Conservation (phyloP, 2,113 vertebrate genomes). For the Oenanthe melanoleuca region DNA sequence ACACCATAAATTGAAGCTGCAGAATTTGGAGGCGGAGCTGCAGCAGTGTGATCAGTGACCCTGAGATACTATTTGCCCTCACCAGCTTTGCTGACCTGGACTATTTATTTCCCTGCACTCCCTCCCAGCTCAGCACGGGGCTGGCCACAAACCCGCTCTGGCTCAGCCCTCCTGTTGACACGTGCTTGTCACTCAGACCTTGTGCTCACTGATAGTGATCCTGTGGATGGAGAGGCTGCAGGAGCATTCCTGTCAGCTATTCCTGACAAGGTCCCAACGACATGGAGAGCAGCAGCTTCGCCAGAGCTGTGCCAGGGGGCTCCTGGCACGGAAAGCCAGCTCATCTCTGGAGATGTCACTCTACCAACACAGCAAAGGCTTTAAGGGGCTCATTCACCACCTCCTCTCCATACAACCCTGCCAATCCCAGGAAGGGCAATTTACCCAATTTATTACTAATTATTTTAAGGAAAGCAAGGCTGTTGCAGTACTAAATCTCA, state of each 20-base stretch:
- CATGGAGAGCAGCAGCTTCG: not conserved
- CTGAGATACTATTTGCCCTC: accelerated
- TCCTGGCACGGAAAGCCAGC: not conserved
- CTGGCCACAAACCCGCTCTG: not conserved
- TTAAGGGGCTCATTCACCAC: not conserved
- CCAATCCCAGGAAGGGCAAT: not conserved
- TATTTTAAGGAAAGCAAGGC: not conserved
- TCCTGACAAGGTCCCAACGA: not conserved
- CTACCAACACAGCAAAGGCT: not conserved
- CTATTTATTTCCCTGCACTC: not conserved
- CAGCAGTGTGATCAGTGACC: not conserved
- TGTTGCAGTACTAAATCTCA: not conserved
- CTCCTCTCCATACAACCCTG: not conserved
- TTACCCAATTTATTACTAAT: not conserved
- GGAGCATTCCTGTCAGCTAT: not conserved
- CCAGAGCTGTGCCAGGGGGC: not conserved
- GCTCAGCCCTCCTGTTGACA: not conserved
- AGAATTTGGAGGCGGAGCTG: not conserved
- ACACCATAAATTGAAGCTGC: not conserved
- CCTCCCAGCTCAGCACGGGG: not conserved
- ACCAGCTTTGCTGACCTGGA: not conserved
- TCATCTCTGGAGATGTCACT: accelerated
- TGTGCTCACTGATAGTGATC: accelerated
- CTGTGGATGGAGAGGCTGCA: accelerated
- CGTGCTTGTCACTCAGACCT: not conserved